A percentile compares a stretch with the other conserved stretches of the same genome.
These are phyloP conservation scores for Galemys pyrenaicus DNA, from an alignment of 2,113 vertebrate genomes.

Conservation along the genomic window DNA sequence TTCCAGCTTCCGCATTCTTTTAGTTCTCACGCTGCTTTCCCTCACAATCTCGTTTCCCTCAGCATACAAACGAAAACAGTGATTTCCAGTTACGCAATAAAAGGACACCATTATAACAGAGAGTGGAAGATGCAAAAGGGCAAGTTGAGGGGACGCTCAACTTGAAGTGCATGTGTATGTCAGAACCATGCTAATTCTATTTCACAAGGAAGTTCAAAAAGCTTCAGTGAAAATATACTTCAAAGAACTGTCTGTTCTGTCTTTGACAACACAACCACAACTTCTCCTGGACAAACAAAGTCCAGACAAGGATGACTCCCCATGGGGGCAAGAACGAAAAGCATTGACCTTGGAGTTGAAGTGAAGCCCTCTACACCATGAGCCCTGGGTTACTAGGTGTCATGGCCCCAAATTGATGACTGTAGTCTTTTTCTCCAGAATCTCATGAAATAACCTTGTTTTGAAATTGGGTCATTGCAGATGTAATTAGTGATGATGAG, in stretches of 20 bases:
- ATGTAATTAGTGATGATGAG: slow-evolving; percentile 18
- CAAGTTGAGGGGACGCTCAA: background rate
- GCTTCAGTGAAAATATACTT: background rate
- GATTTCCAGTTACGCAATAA: background rate
- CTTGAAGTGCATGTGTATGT: background rate
- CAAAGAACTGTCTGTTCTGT: background rate
- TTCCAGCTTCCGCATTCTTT: background rate
- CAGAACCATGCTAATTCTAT: background rate
- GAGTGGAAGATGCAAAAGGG: background rate
- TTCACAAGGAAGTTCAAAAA: background rate
- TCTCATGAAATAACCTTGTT: background rate
- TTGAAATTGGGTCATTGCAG: background rate
- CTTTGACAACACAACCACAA: background rate
- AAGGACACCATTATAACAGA: background rate
- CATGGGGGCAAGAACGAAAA: background rate
- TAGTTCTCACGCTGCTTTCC: background rate
- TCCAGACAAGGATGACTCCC: background rate
- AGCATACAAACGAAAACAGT: background rate
- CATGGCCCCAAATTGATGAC: background rate
- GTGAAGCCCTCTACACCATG: background rate
- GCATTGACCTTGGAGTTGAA: background rate
- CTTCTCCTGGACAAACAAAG: background rate
- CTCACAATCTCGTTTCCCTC: background rate
- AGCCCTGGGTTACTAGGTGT: too few species aligned
- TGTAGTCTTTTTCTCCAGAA: background rate